Evolutionary conservation across 2,888 invertebrate species (phyloP).

Genomic region (Hyppa rectilinea): DNA sequence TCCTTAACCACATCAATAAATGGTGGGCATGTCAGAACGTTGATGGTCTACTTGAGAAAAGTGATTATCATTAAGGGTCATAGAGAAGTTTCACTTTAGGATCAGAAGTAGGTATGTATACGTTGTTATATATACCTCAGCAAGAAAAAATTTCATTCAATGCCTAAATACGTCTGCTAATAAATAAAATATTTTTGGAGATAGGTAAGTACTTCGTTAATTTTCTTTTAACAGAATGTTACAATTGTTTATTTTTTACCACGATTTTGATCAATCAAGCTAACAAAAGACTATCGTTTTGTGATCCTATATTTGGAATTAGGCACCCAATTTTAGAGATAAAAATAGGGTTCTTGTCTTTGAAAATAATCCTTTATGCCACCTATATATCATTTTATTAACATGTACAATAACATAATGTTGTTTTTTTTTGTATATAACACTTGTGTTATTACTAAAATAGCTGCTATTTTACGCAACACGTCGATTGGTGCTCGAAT

Average conservation of each 20-base stretch:
- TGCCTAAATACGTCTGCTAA: background rate
- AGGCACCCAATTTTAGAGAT: slow-evolving; percentile 8
- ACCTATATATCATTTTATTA: too few species aligned
- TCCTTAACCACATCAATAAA: background rate
- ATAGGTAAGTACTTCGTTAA: background rate
- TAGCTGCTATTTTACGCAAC: slow-evolving; percentile 14
- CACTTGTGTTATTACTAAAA: background rate
- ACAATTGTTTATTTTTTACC: slow-evolving; percentile 12
- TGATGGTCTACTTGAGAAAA: background rate
- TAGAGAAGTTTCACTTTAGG: background rate
- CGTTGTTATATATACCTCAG: background rate
- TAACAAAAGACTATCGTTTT: slow-evolving; percentile 7
- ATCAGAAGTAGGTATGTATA: background rate
- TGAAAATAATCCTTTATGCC: too few species aligned
- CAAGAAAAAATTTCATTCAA: background rate
- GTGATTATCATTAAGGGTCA: background rate
- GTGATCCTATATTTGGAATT: background rate
- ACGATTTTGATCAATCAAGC: slow-evolving; percentile 1
- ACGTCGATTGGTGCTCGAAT: slow-evolving; percentile 23
- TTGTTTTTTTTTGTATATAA: background rate
- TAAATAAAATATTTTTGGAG: slow-evolving; percentile 3
- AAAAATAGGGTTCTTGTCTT: background rate
- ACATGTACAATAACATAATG: too few species aligned
- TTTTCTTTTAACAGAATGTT: background rate
- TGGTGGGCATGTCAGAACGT: background rate